Base-by-base conservation (phyloP, 1,140 invertebrate species). In the Scaptomyza montana region DNA sequence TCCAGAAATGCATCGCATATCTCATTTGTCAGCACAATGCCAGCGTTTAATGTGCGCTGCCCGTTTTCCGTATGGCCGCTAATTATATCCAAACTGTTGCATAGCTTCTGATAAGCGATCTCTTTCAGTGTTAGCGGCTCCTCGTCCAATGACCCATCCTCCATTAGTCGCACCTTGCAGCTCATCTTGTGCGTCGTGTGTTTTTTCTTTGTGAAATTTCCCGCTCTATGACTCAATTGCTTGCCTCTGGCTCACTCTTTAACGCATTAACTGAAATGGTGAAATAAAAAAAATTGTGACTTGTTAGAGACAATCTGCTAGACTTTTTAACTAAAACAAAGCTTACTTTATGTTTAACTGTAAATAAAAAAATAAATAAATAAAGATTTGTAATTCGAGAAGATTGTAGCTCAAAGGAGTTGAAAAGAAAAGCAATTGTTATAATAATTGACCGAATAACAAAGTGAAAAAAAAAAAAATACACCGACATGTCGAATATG, bases 31-130 rank as follows among this genome's bases (percentile, higher is more conserved):
- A 89, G 51, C 8, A 89, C 71, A 61, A 89, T 86, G 50, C 78
- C 80, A 2, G 77, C n/a, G 21, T 89, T 89, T 5, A 91, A 41
- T 30, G 49, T 41, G 3, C 80, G 77, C 21, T 80, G 57, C 3
- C 79, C 84, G 28, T 43, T 61, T 8, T 77, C 55, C 8, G 75
- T 57, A 33, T 25, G 62, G 13, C 50, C 13, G 33, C 94, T 94
- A 61, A 96, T 93, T 9, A 94, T 93, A 53, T 94, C 92, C n/a
- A 95, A 76, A 91, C 95, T 92, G 72, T 94, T 93, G 64, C 95
- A 94, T 41, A 95, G 94, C 79, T 94, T 95, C 73, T 94, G 93
- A 72, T 94, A 94, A 76, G 95, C 94, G 8, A 95, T 92, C 75
- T 95, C 94, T 43, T 95, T 92, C 7, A 96, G 89, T 25, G 93